phyloP scores from a whole-genome alignment of 1,140 invertebrate genomes.

The Polypedilum pembai region DNA sequence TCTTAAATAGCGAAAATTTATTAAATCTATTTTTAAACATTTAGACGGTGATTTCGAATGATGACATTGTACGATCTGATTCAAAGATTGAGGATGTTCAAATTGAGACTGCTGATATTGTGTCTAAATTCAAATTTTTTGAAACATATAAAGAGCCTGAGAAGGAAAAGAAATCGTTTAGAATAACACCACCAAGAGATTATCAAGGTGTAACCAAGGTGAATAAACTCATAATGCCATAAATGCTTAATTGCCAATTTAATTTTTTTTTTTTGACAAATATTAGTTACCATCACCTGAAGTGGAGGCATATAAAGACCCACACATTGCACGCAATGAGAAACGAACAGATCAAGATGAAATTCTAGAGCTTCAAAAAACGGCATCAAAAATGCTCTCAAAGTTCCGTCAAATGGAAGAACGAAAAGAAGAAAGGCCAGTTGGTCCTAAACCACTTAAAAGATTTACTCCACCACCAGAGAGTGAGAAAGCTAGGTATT shows the following conservation, averaged over 20 bases:
- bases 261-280: background rate
- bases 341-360: constrained; percentile 44
- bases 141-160: constrained; percentile 73
- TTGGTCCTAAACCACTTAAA: constrained; percentile 70
- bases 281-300: constrained; percentile 54
- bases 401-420: constrained; percentile 84
- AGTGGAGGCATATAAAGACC: constrained; percentile 66
- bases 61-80: constrained; percentile 64
- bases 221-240: constrained; percentile 30
- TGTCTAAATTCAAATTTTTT: constrained; percentile 83
- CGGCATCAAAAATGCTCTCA: constrained; percentile 72
- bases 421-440: constrained; percentile 50
- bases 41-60: constrained; percentile 44
- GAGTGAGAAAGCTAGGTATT: constrained; percentile 36
- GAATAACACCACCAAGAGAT: constrained; percentile 79
- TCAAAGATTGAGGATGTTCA: constrained; percentile 66
- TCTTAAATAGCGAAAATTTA: too few relatives aligned
- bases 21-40: background rate
- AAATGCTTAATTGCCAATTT: constrained; percentile 30
- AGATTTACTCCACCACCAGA: constrained; percentile 82
- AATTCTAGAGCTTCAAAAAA: constrained; percentile 53
- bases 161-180: constrained; percentile 62
- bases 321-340: constrained; percentile 61
- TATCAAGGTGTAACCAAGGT: constrained; percentile 52
- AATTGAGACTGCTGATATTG: constrained; percentile 72